These are phyloP conservation scores for Candoia aspera DNA, from an alignment of 2,113 vertebrate genomes.

Conservation along the genomic window DNA sequence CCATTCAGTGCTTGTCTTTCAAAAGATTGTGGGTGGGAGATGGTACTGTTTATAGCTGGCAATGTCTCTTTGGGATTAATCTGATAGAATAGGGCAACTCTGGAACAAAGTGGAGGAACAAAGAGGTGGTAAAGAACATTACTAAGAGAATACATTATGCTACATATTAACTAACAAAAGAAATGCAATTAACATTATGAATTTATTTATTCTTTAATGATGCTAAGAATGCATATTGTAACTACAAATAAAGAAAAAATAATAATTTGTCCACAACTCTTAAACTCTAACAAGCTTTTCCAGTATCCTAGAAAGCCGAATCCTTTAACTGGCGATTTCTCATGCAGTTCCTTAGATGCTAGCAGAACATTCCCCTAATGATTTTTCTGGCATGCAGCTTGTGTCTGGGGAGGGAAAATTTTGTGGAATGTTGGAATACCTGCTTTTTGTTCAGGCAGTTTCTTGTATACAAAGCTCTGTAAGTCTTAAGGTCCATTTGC, in stretches of 20 bases:
- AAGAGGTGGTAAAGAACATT: not conserved
- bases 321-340: not conserved
- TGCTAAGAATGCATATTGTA: not conserved
- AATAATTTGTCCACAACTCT: not conserved
- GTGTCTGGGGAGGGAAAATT: not conserved
- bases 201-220: not conserved
- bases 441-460: not conserved
- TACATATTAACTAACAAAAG: not conserved
- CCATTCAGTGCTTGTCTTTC: not conserved
- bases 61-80: not conserved
- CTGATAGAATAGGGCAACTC: not conserved
- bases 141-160: not conserved
- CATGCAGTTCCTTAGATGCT: not conserved
- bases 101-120: not conserved
- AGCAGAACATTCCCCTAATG: not conserved
- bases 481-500: not conserved
- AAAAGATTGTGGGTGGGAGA: not conserved
- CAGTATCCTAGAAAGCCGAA: not conserved
- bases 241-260: not conserved
- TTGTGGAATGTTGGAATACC: not conserved
- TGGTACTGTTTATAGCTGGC: not conserved
- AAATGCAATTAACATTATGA: not conserved
- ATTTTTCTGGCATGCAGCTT: not conserved
- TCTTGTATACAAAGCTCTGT: not conserved
- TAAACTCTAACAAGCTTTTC: not conserved